A percentile compares a stretch with the other conserved stretches of the same genome.
Evolutionary conservation across 2,113 vertebrate species (phyloP).

Genomic region (Cyanocitta stelleri): DNA sequence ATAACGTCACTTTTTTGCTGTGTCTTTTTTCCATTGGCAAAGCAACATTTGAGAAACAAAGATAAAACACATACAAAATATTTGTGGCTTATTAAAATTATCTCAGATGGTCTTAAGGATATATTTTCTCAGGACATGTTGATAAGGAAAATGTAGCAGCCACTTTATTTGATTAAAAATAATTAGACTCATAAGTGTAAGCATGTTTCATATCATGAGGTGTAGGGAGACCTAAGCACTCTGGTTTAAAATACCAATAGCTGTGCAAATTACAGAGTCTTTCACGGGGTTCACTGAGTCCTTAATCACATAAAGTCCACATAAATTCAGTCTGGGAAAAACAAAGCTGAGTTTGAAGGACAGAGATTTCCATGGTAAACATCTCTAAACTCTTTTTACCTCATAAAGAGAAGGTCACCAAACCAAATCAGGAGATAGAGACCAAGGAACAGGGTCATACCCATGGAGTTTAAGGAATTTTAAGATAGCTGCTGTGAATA

Average conservation of each 20-base stretch:
- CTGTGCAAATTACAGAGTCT: background rate
- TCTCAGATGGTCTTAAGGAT: background rate
- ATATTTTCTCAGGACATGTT: background rate
- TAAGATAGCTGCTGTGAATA: background rate
- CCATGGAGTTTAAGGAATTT: background rate
- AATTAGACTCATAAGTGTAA: background rate
- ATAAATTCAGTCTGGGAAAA: background rate
- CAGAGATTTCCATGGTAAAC: background rate
- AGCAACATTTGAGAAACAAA: background rate
- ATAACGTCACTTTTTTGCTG: background rate
- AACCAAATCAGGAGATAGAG: background rate
- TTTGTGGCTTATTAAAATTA: background rate
- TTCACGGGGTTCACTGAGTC: background rate
- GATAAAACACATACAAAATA: background rate
- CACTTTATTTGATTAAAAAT: conserved; percentile 17
- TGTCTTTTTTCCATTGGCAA: background rate
- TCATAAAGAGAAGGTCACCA: background rate
- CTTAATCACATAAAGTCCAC: background rate
- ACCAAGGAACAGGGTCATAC: background rate
- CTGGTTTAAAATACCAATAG: background rate
- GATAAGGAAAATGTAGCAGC: background rate
- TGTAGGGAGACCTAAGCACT: conserved; percentile 9
- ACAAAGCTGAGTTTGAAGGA: background rate
- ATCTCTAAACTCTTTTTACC: background rate
- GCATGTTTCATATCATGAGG: background rate